These are phyloP conservation scores for Polymixis lichenea DNA, from an alignment of 2,888 invertebrate genomes.

Conservation along the genomic window DNA sequence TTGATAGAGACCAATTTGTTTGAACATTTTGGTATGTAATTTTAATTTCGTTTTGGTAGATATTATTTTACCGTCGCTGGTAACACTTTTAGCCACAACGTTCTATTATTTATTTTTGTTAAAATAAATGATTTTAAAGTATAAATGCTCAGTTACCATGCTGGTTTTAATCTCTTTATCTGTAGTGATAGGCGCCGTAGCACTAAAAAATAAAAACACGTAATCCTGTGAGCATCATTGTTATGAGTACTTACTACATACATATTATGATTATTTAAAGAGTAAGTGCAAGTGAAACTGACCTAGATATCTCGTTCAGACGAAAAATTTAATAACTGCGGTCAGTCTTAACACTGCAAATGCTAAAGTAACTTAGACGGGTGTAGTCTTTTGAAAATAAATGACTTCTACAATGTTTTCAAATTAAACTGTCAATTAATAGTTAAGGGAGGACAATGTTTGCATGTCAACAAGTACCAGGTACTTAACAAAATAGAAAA, in stretches of 20 bases:
- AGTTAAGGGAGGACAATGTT: too few relatives aligned
- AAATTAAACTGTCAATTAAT: not conserved
- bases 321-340: not conserved
- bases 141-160: not conserved
- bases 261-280: too few relatives aligned
- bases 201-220: not conserved
- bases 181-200: not conserved
- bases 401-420: not conserved
- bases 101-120: not conserved
- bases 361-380: too few relatives aligned
- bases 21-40: not conserved
- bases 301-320: not conserved
- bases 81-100: not conserved
- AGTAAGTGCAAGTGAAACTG: not conserved
- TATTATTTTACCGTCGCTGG: not conserved
- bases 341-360: not conserved
- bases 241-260: not conserved
- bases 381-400: not conserved
- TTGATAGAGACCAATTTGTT: conserved; percentile 17
- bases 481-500: not conserved
- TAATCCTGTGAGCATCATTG: not conserved
- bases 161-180: not conserved
- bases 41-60: not conserved
- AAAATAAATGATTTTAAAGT: not conserved
- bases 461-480: not conserved